Percentiles rank a stretch among this genome's conserved stretches.
Conservation (phyloP, 2,113 vertebrate genomes). For the Dromas ardeola region DNA sequence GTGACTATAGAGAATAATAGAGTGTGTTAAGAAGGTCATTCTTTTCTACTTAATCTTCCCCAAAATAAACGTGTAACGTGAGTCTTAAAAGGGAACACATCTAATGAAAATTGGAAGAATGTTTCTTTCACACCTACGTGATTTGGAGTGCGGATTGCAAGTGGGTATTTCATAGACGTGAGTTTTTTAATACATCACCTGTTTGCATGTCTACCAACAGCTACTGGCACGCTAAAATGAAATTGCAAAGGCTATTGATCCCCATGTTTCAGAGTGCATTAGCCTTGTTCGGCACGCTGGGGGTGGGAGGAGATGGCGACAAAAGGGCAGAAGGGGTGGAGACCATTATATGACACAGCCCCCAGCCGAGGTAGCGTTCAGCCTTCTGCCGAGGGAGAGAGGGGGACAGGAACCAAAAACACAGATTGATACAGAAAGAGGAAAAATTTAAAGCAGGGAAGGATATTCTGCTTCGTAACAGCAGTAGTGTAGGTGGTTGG, state of each 20-base stretch:
- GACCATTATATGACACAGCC: neutral
- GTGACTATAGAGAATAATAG: neutral
- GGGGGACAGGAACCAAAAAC: conserved; percentile 25
- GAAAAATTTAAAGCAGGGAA: neutral
- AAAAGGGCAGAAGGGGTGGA: conserved; percentile 42
- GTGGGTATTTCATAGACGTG: neutral
- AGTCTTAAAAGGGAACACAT: neutral
- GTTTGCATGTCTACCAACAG: neutral
- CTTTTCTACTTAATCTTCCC: neutral
- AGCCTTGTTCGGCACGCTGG: neutral
- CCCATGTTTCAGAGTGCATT: neutral
- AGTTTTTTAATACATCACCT: conserved; percentile 6
- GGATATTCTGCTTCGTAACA: conserved; percentile 26
- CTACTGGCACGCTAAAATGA: neutral
- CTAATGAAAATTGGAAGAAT: neutral
- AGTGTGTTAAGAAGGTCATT: neutral
- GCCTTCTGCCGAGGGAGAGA: neutral
- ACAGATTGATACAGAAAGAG: neutral
- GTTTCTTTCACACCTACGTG: conserved; percentile 28
- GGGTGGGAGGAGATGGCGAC: neutral
- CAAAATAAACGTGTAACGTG: neutral
- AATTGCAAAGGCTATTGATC: neutral
- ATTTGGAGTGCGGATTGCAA: neutral
- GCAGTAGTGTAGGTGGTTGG: conserved; percentile 44
- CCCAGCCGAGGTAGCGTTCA: neutral